Base-by-base conservation (phyloP, 2,113 vertebrate species). In the Pangasianodon hypophthalmus region DNA sequence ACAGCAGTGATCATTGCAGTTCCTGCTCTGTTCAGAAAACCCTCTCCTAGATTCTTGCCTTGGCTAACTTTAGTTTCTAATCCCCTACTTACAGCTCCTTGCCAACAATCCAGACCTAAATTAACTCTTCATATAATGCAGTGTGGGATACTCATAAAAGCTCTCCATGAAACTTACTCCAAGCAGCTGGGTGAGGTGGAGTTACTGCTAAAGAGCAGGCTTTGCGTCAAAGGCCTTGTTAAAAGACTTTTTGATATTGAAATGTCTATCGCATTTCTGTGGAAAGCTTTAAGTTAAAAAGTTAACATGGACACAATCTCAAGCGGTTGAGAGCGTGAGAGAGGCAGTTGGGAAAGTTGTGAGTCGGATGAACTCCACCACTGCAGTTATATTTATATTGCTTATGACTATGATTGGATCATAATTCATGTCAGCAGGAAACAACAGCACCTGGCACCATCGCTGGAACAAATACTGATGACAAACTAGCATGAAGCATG, bases 81-180 rank as follows among this genome's bases (percentile, higher is more conserved):
- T 90, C 91, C 92, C 84, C 91, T 84, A 86, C 90, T 92, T 88
- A 50, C 81, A 90, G 90, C 32, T 90, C 58, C 32, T n/a, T 93
- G 95, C 93, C 94, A 94, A 91, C 80, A 88, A 79, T 62, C 21
- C 37, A 80, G 92, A 94, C 92, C 91, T 95, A 95, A 95, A 96
- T 95, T 95, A 93, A 92, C 91, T 87, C 62, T 88, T 88, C 91
- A 88, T 93, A 92, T 92, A 95, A 94, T 94, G 91, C 88, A 91
- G 88, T 85, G 89, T 88, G 86, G 86, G 88, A 88, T 83, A 77
- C 92, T 95, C 91, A 93, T 95, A 94, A 95, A 95, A 93, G 88
- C 91, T 90, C 85, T 46, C 56, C 19, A 86, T 89, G 86, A 88
- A 92, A 87, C 77, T 64, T 60, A 86, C 91, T 89, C 86, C 24